Percentiles rank a stretch among this genome's conserved stretches.
phyloP scores from a whole-genome alignment of 2,888 invertebrate genomes.

The Apoderus coryli region DNA sequence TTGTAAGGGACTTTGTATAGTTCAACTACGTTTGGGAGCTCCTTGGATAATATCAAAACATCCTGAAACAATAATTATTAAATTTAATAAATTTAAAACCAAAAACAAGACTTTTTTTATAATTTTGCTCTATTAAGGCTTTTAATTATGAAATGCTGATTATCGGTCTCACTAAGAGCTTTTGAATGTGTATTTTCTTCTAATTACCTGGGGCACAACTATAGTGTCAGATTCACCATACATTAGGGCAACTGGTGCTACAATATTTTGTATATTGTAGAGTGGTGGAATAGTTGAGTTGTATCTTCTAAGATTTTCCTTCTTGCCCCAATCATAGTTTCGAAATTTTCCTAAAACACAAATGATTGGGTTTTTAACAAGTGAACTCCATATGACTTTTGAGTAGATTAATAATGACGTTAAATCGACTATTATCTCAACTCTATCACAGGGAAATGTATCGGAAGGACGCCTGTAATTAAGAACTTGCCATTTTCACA shows the following conservation, averaged over 20 bases:
- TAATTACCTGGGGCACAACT: slow-evolving; percentile 29
- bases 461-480: no score
- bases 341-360: slow-evolving; percentile 27
- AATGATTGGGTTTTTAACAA: no score
- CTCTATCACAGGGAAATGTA: no score
- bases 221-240: slow-evolving; percentile 51
- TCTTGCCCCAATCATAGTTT: slow-evolving; percentile 33
- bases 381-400: no score
- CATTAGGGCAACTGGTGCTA: slow-evolving; percentile 40
- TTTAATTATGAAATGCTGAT: slow-evolving; percentile 1
- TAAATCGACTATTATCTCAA: no score
- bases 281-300: slow-evolving; percentile 36
- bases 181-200: no score
- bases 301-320: slow-evolving; percentile 36
- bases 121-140: no score
- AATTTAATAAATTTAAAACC: slow-evolving; percentile 4
- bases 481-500: no score
- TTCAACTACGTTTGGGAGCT: slow-evolving; percentile 31
- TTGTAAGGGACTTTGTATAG: slow-evolving; percentile 21
- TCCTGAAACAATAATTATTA: slow-evolving; percentile 31
- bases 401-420: no score
- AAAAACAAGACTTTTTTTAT: slow-evolving; percentile 1
- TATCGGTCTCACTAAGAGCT: no score
- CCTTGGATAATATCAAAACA: slow-evolving; percentile 36
- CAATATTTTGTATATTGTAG: slow-evolving; percentile 39